A percentile compares a stretch with the other conserved stretches of the same genome.
phyloP scores from a whole-genome alignment of 2,113 vertebrate species.

The Charadrius vociferus region DNA sequence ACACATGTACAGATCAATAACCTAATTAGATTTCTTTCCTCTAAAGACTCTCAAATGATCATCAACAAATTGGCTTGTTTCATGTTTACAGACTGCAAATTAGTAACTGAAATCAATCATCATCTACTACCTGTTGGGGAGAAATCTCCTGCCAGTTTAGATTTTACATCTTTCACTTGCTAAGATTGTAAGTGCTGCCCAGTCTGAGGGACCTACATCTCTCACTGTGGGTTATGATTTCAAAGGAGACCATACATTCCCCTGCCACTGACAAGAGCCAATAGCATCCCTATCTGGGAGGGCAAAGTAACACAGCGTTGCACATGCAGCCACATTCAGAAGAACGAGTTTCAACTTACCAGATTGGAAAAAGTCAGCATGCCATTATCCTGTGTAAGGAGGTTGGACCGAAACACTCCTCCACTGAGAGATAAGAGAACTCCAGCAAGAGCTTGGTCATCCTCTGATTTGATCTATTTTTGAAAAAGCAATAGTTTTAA shows the following conservation, averaged over 20 bases:
- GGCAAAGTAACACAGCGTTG: not conserved
- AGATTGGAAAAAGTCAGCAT: conserved; percentile 93
- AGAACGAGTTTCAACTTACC: conserved; percentile 70
- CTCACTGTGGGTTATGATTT: not conserved
- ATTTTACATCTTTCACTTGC: not conserved
- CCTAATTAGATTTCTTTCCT: not conserved
- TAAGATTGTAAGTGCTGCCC: not conserved
- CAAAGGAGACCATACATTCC: not conserved
- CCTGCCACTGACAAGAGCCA: not conserved
- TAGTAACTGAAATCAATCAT: not conserved
- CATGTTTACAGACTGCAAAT: conserved; percentile 6
- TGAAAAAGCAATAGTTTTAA: not conserved
- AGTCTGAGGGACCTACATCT: not conserved
- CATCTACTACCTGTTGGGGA: not conserved
- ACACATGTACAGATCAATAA: not conserved
- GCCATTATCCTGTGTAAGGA: conserved; percentile 93
- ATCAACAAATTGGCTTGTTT: not conserved
- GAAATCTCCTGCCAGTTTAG: not conserved
- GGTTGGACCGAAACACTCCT: conserved; percentile 93
- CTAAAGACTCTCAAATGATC: not conserved
- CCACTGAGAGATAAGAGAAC: conserved; percentile 96
- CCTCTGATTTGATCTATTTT: conserved; percentile 89
- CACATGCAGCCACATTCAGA: not conserved
- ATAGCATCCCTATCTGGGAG: not conserved
- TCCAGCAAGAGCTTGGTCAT: conserved; percentile 88